Conservation (phyloP, 2,888 invertebrate species). For the Mayetiola destructor region DNA sequence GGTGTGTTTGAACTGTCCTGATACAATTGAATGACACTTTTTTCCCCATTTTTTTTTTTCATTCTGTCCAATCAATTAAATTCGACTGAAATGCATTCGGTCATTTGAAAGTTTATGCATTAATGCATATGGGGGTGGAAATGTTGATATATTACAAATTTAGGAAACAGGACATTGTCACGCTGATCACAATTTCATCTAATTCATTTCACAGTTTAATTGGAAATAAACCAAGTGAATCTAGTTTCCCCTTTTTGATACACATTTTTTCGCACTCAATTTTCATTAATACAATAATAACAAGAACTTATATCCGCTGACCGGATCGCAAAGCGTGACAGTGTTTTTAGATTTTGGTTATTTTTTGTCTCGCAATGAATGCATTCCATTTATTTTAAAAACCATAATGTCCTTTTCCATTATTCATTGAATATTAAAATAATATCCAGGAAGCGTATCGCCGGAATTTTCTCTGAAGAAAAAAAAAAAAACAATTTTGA, state of each 20-base stretch:
- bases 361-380: too few relatives aligned
- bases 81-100: too few relatives aligned
- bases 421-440: constrained; percentile 5
- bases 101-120: too few relatives aligned
- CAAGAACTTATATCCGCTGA: neutral
- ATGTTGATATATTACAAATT: neutral
- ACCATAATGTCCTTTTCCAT: constrained; percentile 2
- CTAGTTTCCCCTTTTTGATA: neutral
- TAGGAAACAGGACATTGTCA: neutral
- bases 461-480: neutral
- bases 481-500: neutral
- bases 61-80: too few relatives aligned
- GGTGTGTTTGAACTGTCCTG: too few relatives aligned
- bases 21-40: too few relatives aligned
- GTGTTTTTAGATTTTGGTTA: neutral
- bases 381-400: neutral
- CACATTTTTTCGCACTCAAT: constrained; percentile 9
- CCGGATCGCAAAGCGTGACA: neutral
- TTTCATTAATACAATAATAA: too few relatives aligned
- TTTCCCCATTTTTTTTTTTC: too few relatives aligned
- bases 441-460: constrained; percentile 6
- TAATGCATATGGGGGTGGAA: neutral
- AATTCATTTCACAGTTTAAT: neutral
- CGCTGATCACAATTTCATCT: neutral
- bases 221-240: neutral